phyloP scores from a whole-genome alignment of 2,113 vertebrate genomes.

The Corvus moneduloides region DNA sequence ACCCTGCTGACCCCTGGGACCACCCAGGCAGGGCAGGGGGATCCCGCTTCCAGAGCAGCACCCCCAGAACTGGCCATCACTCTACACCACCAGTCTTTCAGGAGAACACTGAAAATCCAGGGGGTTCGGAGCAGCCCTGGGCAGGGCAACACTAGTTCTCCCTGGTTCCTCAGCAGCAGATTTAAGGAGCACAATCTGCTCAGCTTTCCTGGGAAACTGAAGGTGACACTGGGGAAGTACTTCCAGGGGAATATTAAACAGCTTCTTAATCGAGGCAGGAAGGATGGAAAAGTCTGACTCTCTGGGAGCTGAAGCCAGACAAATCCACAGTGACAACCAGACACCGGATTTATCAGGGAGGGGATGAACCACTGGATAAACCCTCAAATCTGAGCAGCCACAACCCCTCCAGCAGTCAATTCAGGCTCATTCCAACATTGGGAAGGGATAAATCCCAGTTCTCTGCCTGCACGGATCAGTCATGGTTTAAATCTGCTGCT shows the following conservation, averaged over 20 bases:
- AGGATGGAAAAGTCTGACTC: background rate
- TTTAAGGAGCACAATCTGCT: background rate
- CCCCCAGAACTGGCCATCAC: background rate
- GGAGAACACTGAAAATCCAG: background rate
- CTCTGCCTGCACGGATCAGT: background rate
- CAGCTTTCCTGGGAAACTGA: background rate
- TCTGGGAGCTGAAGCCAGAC: background rate
- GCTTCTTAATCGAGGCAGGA: background rate
- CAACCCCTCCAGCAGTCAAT: background rate
- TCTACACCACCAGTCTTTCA: fast-evolving
- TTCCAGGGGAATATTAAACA: background rate
- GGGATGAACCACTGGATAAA: background rate
- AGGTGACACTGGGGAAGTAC: background rate
- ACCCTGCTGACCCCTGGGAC: background rate
- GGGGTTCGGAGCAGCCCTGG: background rate
- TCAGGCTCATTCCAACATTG: background rate
- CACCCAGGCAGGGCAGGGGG: background rate
- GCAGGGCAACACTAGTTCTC: background rate
- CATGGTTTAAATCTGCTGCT: background rate
- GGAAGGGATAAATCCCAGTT: background rate
- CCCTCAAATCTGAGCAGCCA: background rate
- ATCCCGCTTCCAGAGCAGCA: fast-evolving
- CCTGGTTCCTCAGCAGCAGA: background rate
- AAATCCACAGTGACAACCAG: background rate
- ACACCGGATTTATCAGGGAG: background rate